These are phyloP conservation scores for Antedon bifida DNA, from an alignment of 35 echinoderm and acorn worm genomes.

Conservation along the genomic window DNA sequence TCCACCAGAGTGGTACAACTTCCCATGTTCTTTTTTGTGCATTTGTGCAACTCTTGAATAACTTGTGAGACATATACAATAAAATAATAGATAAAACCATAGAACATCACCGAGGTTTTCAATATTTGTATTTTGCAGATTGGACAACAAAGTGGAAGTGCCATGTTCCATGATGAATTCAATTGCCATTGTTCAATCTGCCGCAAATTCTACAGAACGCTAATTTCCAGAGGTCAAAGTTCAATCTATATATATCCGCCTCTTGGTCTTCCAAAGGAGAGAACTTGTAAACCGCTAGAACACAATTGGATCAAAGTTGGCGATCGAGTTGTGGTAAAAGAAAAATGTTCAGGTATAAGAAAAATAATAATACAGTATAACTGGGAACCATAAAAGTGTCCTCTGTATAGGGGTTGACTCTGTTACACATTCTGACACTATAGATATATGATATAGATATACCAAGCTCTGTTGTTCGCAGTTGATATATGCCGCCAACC, in stretches of 20 bases:
- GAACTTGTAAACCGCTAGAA: background rate
- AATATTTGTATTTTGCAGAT: no score
- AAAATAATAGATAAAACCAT: no score
- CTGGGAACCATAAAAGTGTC: background rate
- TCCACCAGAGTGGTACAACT: no score
- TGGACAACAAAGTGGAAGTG: no score
- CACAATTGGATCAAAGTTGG: conserved; percentile 34
- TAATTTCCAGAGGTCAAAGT: background rate
- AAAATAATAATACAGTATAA: no score
- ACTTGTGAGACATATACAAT: no score
- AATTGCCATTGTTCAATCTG: conserved; percentile 31
- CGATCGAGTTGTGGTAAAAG: conserved; percentile 23
- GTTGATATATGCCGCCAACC: background rate
- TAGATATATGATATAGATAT: background rate
- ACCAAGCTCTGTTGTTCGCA: background rate
- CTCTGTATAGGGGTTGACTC: background rate
- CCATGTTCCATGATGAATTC: conserved; percentile 15
- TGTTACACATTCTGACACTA: background rate
- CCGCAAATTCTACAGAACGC: conserved; percentile 7
- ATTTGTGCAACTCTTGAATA: no score
- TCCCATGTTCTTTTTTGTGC: no score
- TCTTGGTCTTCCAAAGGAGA: conserved; percentile 1
- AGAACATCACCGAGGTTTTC: no score
- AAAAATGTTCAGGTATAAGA: conserved; percentile 8
- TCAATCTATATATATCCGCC: background rate